These are phyloP conservation scores for Cassiopea andromeda DNA, from an alignment of 30 jellyfish, hydroid and myxozoan genomes.

Conservation along the genomic window DNA sequence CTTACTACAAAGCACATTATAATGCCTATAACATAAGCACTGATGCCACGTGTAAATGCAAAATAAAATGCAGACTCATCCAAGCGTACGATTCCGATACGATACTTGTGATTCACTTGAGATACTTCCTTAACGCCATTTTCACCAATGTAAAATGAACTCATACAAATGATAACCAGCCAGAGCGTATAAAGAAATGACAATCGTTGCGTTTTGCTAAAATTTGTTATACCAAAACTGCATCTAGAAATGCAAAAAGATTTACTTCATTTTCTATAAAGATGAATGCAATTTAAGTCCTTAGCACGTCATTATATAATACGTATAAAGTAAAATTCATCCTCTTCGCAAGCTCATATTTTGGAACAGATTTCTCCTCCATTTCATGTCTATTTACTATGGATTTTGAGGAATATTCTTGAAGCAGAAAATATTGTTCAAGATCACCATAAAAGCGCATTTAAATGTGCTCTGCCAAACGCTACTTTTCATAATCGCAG, in stretches of 20 bases:
- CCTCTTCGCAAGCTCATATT: too few species aligned
- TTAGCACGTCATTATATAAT: too few species aligned
- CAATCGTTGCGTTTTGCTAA: slow-evolving; percentile 54
- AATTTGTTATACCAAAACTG: slow-evolving; percentile 39
- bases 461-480: too few species aligned
- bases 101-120: slow-evolving; percentile 8
- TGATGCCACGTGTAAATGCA: slow-evolving; percentile 4
- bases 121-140: background rate
- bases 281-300: too few species aligned
- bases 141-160: background rate
- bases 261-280: too few species aligned
- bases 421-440: too few species aligned
- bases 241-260: slow-evolving; percentile 5
- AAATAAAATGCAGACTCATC: slow-evolving; percentile 1
- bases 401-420: too few species aligned
- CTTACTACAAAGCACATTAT: slow-evolving; percentile 13
- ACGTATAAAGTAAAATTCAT: too few species aligned
- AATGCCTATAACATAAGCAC: slow-evolving; percentile 24
- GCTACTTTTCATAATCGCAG: too few species aligned
- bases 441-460: too few species aligned
- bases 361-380: too few species aligned
- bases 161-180: slow-evolving; percentile 29
- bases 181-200: slow-evolving; percentile 41
- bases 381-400: too few species aligned
- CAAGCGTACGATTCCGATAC: slow-evolving; percentile 42